These are phyloP conservation scores for Atta texana DNA, from an alignment of 1,140 invertebrate genomes.

Conservation along the genomic window DNA sequence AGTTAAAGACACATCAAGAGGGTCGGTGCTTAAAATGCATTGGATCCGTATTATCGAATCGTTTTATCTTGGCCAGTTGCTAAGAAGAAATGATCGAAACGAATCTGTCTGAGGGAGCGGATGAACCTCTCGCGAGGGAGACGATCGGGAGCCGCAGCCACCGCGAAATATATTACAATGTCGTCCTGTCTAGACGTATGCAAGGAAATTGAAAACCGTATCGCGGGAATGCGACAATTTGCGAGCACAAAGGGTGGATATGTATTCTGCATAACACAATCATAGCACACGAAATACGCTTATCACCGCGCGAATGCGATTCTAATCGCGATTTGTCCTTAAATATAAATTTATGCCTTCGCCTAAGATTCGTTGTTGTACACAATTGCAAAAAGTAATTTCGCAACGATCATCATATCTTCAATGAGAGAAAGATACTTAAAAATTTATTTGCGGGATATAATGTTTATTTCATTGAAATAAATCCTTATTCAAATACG, in stretches of 20 bases:
- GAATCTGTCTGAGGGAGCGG: slow-evolving; percentile 51
- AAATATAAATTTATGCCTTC: slow-evolving; percentile 27
- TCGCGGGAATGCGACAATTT: slow-evolving; percentile 15
- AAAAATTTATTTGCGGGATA: too few species aligned
- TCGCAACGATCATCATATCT: not conserved
- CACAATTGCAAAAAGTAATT: not conserved
- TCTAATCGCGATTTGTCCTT: slow-evolving; percentile 16
- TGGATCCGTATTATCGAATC: slow-evolving; percentile 81
- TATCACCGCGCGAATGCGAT: not conserved
- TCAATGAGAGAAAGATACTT: too few species aligned
- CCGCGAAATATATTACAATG: slow-evolving; percentile 8
- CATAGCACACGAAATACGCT: not conserved
- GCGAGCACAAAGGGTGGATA: slow-evolving; percentile 9
- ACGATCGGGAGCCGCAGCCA: slow-evolving; percentile 38
- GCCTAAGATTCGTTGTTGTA: slow-evolving; percentile 6
- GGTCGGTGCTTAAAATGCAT: slow-evolving; percentile 84
- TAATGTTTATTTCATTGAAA: too few species aligned
- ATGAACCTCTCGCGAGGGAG: slow-evolving; percentile 31
- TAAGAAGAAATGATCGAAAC: slow-evolving; percentile 62
- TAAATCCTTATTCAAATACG: too few species aligned
- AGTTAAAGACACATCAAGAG: slow-evolving; percentile 75
- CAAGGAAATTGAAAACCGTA: slow-evolving; percentile 55
- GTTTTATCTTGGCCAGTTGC: slow-evolving; percentile 77
- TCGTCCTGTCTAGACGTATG: slow-evolving; percentile 13
- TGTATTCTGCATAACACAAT: not conserved